A percentile compares a stretch with the other conserved stretches of the same genome.
Evolutionary conservation across 2,113 vertebrate genomes (phyloP).

Genomic region (Microtus richardsoni): DNA sequence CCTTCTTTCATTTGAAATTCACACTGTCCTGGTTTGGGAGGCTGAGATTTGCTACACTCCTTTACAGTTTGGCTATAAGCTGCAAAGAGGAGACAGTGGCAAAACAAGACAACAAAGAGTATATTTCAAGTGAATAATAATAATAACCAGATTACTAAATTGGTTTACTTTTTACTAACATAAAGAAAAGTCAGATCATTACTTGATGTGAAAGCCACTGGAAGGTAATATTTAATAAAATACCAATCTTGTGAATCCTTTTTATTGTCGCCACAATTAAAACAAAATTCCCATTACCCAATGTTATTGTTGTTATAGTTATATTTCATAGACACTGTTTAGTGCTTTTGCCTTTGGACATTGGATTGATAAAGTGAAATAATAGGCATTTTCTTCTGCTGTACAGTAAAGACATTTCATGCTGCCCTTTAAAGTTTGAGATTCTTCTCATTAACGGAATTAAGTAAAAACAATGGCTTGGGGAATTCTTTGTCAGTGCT

Average conservation of each 20-base stretch:
- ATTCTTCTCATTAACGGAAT: conserved; percentile 51
- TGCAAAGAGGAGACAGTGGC: conserved; percentile 25
- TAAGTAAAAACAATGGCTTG: conserved; percentile 40
- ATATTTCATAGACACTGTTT: background rate
- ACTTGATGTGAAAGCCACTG: background rate
- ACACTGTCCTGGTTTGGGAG: conserved; percentile 14
- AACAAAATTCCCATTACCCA: conserved; percentile 5
- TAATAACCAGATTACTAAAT: conserved; percentile 6
- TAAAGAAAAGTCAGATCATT: conserved; percentile 33
- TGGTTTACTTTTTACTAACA: background rate
- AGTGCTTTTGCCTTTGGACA: background rate
- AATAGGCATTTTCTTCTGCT: background rate
- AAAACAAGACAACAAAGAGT: conserved; percentile 7
- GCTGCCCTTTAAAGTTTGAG: conserved; percentile 32
- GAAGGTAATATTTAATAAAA: background rate
- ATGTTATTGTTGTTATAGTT: background rate
- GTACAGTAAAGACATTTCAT: conserved; percentile 14
- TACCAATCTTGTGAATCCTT: conserved; percentile 12
- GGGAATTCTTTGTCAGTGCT: background rate
- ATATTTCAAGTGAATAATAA: background rate
- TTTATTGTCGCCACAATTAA: conserved; percentile 40
- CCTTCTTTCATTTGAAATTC: background rate
- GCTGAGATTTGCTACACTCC: conserved; percentile 30
- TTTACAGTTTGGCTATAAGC: conserved; percentile 58
- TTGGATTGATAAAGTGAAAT: conserved; percentile 27